Percentiles rank a stretch among this genome's conserved stretches.
phyloP scores from a whole-genome alignment of 2,888 invertebrate species.

The Polymixis flavicincta region DNA sequence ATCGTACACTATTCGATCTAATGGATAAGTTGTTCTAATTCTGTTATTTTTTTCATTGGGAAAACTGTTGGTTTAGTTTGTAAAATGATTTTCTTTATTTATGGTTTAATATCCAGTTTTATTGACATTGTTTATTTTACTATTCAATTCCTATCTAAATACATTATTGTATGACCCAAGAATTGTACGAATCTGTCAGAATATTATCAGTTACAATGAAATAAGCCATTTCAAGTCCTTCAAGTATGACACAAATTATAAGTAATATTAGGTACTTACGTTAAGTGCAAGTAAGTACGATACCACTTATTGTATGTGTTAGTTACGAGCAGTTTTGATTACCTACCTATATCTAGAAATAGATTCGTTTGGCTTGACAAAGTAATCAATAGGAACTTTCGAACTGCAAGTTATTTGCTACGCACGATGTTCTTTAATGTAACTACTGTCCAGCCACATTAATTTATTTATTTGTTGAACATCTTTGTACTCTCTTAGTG shows the following conservation, averaged over 20 bases:
- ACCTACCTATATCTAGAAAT: background rate
- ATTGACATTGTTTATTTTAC: conserved; percentile 13
- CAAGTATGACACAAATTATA: conserved; percentile 14
- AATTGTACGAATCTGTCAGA: conserved; percentile 16
- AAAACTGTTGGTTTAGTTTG: background rate
- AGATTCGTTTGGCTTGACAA: background rate
- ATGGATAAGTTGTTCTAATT: conserved; percentile 30
- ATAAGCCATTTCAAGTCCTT: conserved; percentile 27
- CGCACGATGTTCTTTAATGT: background rate
- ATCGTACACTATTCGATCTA: conserved; percentile 41
- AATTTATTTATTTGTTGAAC: background rate
- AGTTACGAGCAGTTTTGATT: background rate
- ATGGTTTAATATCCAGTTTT: background rate
- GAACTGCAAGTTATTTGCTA: background rate
- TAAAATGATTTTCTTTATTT: background rate
- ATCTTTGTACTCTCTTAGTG: background rate
- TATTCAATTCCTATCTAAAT: background rate
- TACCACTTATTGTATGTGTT: conserved; percentile 5
- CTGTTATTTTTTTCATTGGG: conserved; percentile 20
- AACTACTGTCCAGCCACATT: no score
- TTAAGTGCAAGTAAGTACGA: conserved; percentile 25
- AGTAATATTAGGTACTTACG: background rate
- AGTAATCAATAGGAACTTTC: background rate
- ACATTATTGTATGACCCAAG: background rate
- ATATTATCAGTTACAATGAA: conserved; percentile 41